phyloP scores from a whole-genome alignment of 2,797 vertebrate genomes.

The Propithecus perrieri region DNA sequence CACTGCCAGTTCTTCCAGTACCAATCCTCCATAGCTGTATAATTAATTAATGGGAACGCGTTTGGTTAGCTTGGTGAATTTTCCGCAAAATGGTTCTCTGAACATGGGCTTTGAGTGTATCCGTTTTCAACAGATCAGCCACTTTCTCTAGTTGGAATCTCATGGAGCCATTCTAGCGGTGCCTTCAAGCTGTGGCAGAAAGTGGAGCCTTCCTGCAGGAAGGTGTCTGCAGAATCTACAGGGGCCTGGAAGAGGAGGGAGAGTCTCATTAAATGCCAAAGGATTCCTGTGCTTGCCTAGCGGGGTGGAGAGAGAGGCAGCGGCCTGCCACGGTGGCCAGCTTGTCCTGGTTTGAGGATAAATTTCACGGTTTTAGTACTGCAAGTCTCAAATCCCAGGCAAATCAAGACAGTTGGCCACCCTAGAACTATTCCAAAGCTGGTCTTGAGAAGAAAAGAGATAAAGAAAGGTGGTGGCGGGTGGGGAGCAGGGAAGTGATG shows the following conservation, averaged over 20 bases:
- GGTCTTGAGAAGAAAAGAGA: not conserved
- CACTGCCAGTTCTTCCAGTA: not conserved
- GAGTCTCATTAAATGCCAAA: not conserved
- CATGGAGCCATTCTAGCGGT: fast-evolving
- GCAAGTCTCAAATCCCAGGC: not conserved
- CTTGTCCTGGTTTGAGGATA: not conserved
- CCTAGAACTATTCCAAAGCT: not conserved
- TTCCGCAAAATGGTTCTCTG: not conserved
- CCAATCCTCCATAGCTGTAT: not conserved
- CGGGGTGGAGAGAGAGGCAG: not conserved
- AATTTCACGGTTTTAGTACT: not conserved
- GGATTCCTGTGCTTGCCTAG: not conserved
- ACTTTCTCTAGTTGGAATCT: not conserved
- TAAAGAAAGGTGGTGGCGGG: not conserved
- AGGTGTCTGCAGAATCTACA: not conserved
- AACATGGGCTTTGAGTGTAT: not conserved
- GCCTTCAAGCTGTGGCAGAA: not conserved
- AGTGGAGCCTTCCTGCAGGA: not conserved
- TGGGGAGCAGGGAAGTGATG: not conserved
- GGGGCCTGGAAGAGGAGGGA: not conserved
- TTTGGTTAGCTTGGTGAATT: not conserved
- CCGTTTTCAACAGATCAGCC: not conserved
- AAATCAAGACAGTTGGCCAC: not conserved
- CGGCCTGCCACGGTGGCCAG: not conserved
- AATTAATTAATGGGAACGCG: not conserved